Evolutionary conservation across 2,888 invertebrate genomes (phyloP), one percentile per base, ranked within the genome.

Genomic region (Actias luna): DNA sequence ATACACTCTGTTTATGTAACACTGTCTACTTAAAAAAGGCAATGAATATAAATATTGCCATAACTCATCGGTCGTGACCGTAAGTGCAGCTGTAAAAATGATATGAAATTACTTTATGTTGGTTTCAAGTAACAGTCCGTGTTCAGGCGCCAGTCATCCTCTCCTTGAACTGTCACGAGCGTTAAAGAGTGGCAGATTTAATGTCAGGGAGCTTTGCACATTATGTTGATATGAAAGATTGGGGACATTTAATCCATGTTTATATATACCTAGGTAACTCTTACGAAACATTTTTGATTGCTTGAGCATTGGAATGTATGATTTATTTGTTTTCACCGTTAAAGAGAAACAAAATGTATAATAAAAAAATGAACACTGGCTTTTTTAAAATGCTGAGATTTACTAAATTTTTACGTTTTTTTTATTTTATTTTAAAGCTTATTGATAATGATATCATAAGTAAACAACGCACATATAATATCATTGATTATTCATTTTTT

Each of bases 51-150:
- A 67, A 63, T 62, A 66, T 64, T 60, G 62, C 61, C 65, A 64
- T 68, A 67, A 68, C 66, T 71, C 66, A 61, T 63, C 61, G 61
- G 66, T 73, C 72, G 76, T 82, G 79, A 83, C 77, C 69, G 73
- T 72, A 72, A 74, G 70, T 80, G 83, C 89, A 89, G 88, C 88
- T 89, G 89, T 88, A 85, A 87, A 88, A 88, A 85, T 86, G 79
- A 87, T 85, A 79, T 71, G 35, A 52, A 63, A 63, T 63, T 63
- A 59, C 59, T 58, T 36, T 61, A 42, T 29, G 59, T 61, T 31
- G 31, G 29, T 29, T 55, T 59, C 31, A 55, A 29, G 29, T 55
- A 55, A 55, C 55, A 29, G 55, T 22, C 42, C 36, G 31, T 60
- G 46, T 46, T 2, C 52, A 50, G 63, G 63, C 63, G 63, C 63